These are phyloP conservation scores for Pygoscelis antarcticus DNA, from an alignment of 2,113 vertebrate species.

Conservation along the genomic window DNA sequence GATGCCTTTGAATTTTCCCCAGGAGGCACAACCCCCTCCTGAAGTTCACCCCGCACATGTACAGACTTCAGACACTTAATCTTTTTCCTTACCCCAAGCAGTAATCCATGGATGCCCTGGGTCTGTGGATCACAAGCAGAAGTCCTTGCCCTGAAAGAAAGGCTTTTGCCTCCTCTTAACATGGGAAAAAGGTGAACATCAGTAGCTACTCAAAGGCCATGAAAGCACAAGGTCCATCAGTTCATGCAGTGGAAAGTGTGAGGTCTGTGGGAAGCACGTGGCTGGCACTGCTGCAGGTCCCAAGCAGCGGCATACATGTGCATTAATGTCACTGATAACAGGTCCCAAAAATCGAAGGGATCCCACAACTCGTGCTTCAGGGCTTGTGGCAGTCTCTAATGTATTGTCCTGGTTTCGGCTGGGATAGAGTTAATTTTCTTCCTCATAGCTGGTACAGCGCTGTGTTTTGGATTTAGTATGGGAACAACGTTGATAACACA, in stretches of 20 bases:
- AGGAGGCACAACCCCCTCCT: neutral
- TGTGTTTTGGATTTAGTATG: too few species aligned
- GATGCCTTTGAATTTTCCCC: neutral
- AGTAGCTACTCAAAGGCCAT: neutral
- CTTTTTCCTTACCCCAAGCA: neutral
- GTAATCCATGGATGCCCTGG: rapidly evolving
- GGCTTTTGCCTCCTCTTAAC: neutral
- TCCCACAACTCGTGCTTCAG: neutral
- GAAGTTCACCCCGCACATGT: neutral
- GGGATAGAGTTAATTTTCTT: too few species aligned
- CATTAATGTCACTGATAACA: rapidly evolving
- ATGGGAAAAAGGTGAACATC: rapidly evolving
- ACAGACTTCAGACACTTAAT: neutral
- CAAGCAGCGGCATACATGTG: neutral
- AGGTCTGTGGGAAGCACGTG: rapidly evolving
- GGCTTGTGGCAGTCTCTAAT: neutral
- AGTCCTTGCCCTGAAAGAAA: neutral
- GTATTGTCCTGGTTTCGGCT: too few species aligned
- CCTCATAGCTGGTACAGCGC: too few species aligned
- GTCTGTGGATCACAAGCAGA: neutral
- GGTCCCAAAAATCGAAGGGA: neutral
- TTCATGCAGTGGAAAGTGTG: neutral
- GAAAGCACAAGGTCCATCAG: neutral
- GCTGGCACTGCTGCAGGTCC: neutral
- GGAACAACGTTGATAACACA: too few species aligned